Evolutionary conservation across 2,113 vertebrate species (phyloP).

Genomic region (Electrona antarctica): DNA sequence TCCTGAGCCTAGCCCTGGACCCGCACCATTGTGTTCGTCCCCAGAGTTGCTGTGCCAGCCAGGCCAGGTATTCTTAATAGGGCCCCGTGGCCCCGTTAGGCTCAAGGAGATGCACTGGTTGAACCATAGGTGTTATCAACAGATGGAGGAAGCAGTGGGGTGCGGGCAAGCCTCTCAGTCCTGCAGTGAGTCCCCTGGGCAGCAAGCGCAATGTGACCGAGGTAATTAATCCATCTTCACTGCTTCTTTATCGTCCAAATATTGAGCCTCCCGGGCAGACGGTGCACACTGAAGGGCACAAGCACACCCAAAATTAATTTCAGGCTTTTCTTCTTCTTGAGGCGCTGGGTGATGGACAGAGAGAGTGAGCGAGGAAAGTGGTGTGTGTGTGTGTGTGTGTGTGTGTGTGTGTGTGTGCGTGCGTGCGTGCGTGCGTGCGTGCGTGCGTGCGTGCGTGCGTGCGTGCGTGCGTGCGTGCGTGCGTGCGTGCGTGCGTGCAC

Average conservation of each 20-base stretch:
- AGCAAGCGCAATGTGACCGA: conserved; percentile 61
- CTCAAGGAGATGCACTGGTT: conserved; percentile 21
- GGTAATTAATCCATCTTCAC: conserved; percentile 75
- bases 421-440: too few relatives aligned
- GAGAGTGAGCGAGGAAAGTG: neutral
- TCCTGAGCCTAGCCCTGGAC: conserved; percentile 29
- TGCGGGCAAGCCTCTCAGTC: conserved; percentile 62
- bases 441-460: too few relatives aligned
- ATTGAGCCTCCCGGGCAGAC: conserved; percentile 43
- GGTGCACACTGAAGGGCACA: conserved; percentile 57
- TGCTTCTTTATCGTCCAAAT: conserved; percentile 56
- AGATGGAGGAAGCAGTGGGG: conserved; percentile 76
- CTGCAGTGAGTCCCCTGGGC: conserved; percentile 60
- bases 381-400: too few relatives aligned
- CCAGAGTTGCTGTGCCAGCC: conserved; percentile 36
- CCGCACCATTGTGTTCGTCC: conserved; percentile 57
- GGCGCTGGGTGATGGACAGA: neutral
- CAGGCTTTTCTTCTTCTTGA: conserved; percentile 12
- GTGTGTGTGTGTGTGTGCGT: too few relatives aligned
- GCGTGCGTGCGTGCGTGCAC: neutral
- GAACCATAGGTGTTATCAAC: conserved; percentile 61
- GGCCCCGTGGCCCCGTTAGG: conserved; percentile 37
- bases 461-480: too few relatives aligned
- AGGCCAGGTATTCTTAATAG: conserved; percentile 54
- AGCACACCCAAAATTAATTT: conserved; percentile 44